Base-by-base conservation (phyloP, 2,797 vertebrate species). In the Poecilia picta region DNA sequence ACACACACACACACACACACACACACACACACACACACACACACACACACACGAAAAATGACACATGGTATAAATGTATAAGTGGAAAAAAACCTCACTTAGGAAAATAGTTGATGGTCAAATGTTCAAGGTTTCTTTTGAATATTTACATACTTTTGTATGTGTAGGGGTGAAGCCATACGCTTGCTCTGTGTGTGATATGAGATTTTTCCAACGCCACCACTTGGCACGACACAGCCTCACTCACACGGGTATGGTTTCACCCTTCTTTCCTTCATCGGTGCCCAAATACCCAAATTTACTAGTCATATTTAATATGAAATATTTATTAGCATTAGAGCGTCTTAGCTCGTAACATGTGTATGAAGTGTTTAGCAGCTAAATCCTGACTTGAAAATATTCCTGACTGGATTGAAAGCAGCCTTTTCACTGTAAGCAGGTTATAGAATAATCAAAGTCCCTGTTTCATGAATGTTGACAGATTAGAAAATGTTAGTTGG, bases 151-250 rank as follows among this genome's bases (percentile, higher is more conserved):
- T 92, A 88, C 90, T 95, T 92, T 81, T 89, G 89, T 93, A 86
- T 94, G 90, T 94, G 88, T 93, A 96, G 95, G 95, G 93, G 95
- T 96, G 95, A 96, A 96, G 94, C 95, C 95, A 89, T 96, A 95
- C 88, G 95, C 95, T 95, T 96, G 95, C 92, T 95, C 95, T 94
- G 95, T 96, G 95, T 96, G 95, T 93, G 95, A 96, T 93, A 96
- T 94, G 95, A 94, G 94, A 85, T 96, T 96, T 95, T 96, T 96
- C 88, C 95, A 96, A 92, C 95, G 95, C 83, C 95, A 96, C 95
- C 95, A 96, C 89, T 95, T 96, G 93, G 94, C 95, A 86, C 95
- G 95, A 95, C 95, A 96, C 95, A 96, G 95, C 94, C 95, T 96
- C 90, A 96, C 93, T 93, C 95, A 96, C 83, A 96, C 95, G 90